Conservation (phyloP, 35 echinoderm and acorn worm genomes). For the Holothuria glaberrima region DNA sequence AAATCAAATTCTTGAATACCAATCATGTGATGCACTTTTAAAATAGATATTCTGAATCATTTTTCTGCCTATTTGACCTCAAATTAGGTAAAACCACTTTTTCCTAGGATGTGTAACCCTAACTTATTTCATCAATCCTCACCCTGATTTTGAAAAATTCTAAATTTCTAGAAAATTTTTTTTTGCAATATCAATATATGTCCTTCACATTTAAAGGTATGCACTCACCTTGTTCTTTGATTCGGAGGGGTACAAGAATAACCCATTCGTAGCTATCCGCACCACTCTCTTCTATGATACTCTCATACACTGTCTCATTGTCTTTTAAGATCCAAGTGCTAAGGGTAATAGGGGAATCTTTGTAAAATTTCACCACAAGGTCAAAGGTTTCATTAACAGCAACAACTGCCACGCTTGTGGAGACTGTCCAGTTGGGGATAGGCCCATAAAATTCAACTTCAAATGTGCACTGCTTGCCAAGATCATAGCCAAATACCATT, state of each 20-base stretch:
- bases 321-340: neutral
- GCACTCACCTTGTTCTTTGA: neutral
- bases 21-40: too few species aligned
- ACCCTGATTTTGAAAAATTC: neutral
- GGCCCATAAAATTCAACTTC: neutral
- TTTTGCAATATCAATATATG: neutral
- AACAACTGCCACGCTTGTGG: neutral
- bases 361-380: neutral
- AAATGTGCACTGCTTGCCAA: constrained; percentile 21
- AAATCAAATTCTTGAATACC: too few species aligned
- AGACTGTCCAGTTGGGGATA: neutral
- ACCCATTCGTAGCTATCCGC: neutral
- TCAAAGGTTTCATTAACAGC: constrained; percentile 25
- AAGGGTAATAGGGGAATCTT: neutral
- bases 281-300: neutral
- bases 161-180: neutral
- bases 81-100: too few species aligned
- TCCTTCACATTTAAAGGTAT: neutral
- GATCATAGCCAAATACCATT: neutral
- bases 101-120: too few species aligned
- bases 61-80: too few species aligned
- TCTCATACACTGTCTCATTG: neutral
- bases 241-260: neutral
- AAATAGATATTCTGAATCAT: too few species aligned
- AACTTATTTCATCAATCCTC: neutral